A percentile compares a stretch with the other conserved stretches of the same genome.
These are phyloP conservation scores for Macrotrachela quadricornifera DNA, from an alignment of 1,140 invertebrate genomes.

Conservation along the genomic window DNA sequence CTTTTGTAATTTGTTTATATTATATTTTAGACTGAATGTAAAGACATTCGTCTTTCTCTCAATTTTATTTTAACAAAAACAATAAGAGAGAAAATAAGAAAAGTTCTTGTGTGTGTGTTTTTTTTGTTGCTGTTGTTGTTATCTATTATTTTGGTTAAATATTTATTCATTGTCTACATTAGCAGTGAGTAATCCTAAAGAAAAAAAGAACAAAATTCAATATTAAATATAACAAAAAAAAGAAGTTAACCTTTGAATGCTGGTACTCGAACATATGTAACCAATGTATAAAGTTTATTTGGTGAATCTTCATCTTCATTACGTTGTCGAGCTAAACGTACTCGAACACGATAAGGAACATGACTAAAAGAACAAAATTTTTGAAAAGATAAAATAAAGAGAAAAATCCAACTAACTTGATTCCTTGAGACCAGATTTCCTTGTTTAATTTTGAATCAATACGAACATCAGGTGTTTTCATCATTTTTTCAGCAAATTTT, in stretches of 20 bases:
- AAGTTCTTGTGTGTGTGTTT: too few relatives aligned
- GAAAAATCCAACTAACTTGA: slow-evolving; percentile 45
- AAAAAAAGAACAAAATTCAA: neutral
- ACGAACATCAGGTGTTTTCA: slow-evolving; percentile 91
- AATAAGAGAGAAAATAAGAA: too few relatives aligned
- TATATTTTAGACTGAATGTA: too few relatives aligned
- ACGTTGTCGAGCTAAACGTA: slow-evolving; percentile 60
- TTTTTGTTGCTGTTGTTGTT: too few relatives aligned
- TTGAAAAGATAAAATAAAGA: neutral
- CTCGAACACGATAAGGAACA: slow-evolving; percentile 38
- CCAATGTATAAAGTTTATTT: slow-evolving; percentile 89
- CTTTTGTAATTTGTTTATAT: too few relatives aligned
- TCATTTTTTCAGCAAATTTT: slow-evolving; percentile 89
- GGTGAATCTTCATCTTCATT: slow-evolving; percentile 97
- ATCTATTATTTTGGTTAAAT: too few relatives aligned
- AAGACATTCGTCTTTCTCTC: too few relatives aligned
- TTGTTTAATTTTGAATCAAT: slow-evolving; percentile 93
- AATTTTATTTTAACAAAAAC: too few relatives aligned
- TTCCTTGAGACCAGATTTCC: slow-evolving; percentile 88
- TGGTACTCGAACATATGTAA: slow-evolving; percentile 65
- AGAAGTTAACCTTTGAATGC: slow-evolving; percentile 6
- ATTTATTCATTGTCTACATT: slow-evolving; percentile 8
- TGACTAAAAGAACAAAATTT: slow-evolving; percentile 26
- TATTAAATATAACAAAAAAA: neutral
- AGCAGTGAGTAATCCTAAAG: slow-evolving; percentile 2